Base-by-base conservation (phyloP, 2,113 vertebrate species). In the Anoplopoma fimbria region DNA sequence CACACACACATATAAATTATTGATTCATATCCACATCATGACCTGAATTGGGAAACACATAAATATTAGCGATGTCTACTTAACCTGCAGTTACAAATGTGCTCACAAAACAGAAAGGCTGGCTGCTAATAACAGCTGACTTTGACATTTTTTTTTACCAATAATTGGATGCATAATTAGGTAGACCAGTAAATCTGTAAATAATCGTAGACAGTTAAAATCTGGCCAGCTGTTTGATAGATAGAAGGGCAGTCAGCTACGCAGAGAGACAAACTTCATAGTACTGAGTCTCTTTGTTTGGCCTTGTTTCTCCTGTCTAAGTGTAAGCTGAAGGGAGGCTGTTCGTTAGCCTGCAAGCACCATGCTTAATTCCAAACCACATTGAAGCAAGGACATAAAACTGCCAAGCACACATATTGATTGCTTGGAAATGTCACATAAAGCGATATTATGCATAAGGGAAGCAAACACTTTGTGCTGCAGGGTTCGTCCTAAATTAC, bases 21-120 rank as follows among this genome's bases (percentile, higher is more conserved):
- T 78, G 72, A 89, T 89, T 89, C 55, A 89, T 85, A 72, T 42
- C 53, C 23, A 63, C 63, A 74, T 77, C 68, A 38, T 51, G 69
- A 57, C 58, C 58, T 78, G 69, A 83, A 85, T 72, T 49, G 61
- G 38, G 62, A 47, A 64, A 49, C 51, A 25, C 73, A 81, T 86
- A 70, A 73, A 87, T 86, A 88, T 85, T 85, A 83, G 42, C 83
- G 65, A 83, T 9, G 40, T 63, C 40, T 64, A 68, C 58, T 74
- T 40, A 57, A 45, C 42, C 70, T 57, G 58, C 55, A 67, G 36
- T 75, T 69, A 62, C 60, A 85, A 79, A 73, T 81, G 36, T 79
- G 57, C 53, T 63, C 40, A 49, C 27, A 76, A 38, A 64, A 78
- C 29, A 1, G 4, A 38, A 29, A 51, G 53, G 12, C 57, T 57